Evolutionary conservation across 2,113 vertebrate species (phyloP), one percentile per base, ranked within the genome.

Genomic region (Eulemur rufifrons): DNA sequence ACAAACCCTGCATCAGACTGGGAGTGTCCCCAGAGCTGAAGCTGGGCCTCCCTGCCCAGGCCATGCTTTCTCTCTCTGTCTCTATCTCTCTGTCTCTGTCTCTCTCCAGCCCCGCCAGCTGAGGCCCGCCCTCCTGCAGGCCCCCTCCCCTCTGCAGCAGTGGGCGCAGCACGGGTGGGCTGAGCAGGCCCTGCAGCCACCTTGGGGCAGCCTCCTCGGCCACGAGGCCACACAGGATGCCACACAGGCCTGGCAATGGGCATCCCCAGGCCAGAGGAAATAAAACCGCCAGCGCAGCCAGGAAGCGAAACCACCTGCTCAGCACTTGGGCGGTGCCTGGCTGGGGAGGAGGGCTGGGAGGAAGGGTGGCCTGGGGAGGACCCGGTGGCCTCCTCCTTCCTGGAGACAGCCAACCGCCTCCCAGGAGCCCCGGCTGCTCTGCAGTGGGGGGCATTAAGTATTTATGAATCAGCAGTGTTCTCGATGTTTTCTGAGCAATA

Each of bases 401-500:
- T 89, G 97, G 98, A 98, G 98, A 98, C 98, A 71, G 98, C 98
- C 98, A 98, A 98, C 99, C 96, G 77, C 99, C 99, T 99, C 98
- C 99, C 98, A 98, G 98, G 96, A 97, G 96, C 98, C 96, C 98
- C 39, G 87, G 97, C 95, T 92, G 69, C 96, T 97, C 77, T 5
- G 15, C 1, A 0, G 59, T 11, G 34, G 69, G 71, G 98, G 99
- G 96, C 98, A 98, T 99, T 99, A 99, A 99, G 99, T 99, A 99
- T 99, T 99, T 99, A 99, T 98, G 99, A 99, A 98, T 99, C 98
- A 98, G 99, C 98, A 95, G 98, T 98, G 97, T 98, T 99, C 98
- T 97, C 97, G 18, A 50, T 47, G n/a, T 97, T 97, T 97, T 94
- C 96, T 0, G 89, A 99, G 99, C 81, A 61, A 92, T 95, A 97